These are phyloP conservation scores for Temnothorax curvispinosus DNA, from an alignment of 1,140 invertebrate genomes.

Conservation along the genomic window DNA sequence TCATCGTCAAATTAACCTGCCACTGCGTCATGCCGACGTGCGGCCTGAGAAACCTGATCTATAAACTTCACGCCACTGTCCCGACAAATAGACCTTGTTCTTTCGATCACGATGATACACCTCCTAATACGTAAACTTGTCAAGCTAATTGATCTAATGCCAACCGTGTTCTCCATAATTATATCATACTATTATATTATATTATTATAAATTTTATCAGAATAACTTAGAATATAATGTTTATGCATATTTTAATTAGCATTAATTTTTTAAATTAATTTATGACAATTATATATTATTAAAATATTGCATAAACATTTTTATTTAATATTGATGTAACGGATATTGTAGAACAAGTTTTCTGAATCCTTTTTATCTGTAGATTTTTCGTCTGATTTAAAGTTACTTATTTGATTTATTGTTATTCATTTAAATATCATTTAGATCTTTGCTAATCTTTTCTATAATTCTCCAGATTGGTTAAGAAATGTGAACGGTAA, in stretches of 20 bases:
- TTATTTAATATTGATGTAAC: background rate
- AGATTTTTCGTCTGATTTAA: background rate
- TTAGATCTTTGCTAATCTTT: background rate
- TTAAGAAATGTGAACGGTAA: background rate
- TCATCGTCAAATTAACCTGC: slow-evolving; percentile 69
- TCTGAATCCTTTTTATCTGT: background rate
- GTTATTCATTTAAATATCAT: background rate
- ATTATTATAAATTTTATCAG: background rate
- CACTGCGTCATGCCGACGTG: slow-evolving; percentile 44
- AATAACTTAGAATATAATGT: background rate
- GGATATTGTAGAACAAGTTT: background rate
- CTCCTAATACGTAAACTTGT: slow-evolving; percentile 14
- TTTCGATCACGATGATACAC: slow-evolving; percentile 10
- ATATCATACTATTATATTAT: background rate
- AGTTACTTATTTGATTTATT: too few relatives aligned
- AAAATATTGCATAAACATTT: background rate
- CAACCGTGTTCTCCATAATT: background rate
- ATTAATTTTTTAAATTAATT: background rate
- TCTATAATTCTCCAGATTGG: background rate
- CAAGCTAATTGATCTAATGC: slow-evolving; percentile 27
- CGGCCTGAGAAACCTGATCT: slow-evolving; percentile 55
- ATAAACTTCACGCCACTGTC: slow-evolving; percentile 49
- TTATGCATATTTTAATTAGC: background rate
- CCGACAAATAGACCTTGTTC: slow-evolving; percentile 50
- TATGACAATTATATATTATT: background rate